Evolutionary conservation across 2,888 invertebrate species (phyloP).

Genomic region (Oasisia sp.): DNA sequence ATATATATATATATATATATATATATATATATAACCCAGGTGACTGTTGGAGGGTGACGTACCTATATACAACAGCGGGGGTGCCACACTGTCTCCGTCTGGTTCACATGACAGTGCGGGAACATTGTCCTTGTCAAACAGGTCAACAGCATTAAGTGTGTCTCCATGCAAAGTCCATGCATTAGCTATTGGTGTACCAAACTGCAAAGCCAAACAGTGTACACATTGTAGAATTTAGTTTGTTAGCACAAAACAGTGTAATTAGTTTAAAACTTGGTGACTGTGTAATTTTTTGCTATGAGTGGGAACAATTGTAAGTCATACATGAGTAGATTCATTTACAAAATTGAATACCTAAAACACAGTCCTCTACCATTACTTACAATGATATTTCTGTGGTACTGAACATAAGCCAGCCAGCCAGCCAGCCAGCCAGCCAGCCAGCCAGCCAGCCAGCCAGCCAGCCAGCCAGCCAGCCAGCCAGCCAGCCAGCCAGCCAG

Average conservation of each 20-base stretch:
- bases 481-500: too few relatives aligned
- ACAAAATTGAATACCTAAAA: too few relatives aligned
- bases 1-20: too few relatives aligned
- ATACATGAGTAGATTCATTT: neutral
- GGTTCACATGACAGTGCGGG: conserved; percentile 50
- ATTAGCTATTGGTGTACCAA: conserved; percentile 85
- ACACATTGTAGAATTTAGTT: neutral
- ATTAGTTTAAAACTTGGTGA: neutral
- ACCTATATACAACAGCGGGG: conserved; percentile 24
- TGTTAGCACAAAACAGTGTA: neutral
- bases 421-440: too few relatives aligned
- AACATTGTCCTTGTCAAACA: conserved; percentile 59
- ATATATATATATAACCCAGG: neutral
- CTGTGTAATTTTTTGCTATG: neutral
- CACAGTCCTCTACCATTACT: too few relatives aligned
- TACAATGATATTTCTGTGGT: too few relatives aligned
- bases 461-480: too few relatives aligned
- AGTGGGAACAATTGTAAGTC: neutral
- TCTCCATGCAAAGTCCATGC: conserved; percentile 84
- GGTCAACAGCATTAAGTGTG: conserved; percentile 69
- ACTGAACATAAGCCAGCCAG: too few relatives aligned
- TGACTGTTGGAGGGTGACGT: neutral
- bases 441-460: too few relatives aligned
- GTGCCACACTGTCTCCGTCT: conserved; percentile 17
- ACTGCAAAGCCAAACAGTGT: conserved; percentile 67